Evolutionary conservation across 2,797 vertebrate genomes (phyloP).

Genomic region (Esox masquinongy): DNA sequence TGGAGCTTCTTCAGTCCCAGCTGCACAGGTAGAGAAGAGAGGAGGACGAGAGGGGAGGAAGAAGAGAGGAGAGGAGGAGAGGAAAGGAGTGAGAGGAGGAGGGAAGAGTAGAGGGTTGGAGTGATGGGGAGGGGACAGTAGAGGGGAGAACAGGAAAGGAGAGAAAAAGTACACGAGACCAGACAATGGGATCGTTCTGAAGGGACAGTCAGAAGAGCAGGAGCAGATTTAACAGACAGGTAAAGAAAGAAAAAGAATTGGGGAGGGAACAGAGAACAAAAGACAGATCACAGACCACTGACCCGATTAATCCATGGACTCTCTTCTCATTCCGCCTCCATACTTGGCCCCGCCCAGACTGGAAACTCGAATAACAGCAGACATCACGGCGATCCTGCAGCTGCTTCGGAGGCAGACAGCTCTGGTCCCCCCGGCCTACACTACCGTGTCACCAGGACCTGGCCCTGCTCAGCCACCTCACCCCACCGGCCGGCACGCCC

Average conservation of each 20-base stretch:
- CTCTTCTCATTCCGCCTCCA: neutral
- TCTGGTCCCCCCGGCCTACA: constrained; percentile 85
- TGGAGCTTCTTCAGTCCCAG: constrained; percentile 92
- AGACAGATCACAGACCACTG: neutral
- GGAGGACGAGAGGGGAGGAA: too few species aligned
- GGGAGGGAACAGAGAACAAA: neutral
- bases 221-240: neutral
- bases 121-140: neutral
- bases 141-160: neutral
- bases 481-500: constrained; percentile 63
- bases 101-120: neutral
- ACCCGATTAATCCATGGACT: neutral
- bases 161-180: neutral
- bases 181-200: neutral
- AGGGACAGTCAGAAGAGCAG: neutral
- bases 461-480: constrained; percentile 59
- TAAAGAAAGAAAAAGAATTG: neutral
- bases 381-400: constrained; percentile 92
- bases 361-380: constrained; percentile 93
- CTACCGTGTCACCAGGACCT: constrained; percentile 77
- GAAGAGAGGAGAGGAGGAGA: neutral
- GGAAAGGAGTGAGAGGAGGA: too few species aligned
- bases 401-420: constrained; percentile 90
- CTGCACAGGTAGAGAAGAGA: constrained; percentile 80
- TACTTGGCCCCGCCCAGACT: constrained; percentile 69